A percentile compares a stretch with the other conserved stretches of the same genome.
phyloP scores from a whole-genome alignment of 2,113 vertebrate species.

The Falco punctatus region DNA sequence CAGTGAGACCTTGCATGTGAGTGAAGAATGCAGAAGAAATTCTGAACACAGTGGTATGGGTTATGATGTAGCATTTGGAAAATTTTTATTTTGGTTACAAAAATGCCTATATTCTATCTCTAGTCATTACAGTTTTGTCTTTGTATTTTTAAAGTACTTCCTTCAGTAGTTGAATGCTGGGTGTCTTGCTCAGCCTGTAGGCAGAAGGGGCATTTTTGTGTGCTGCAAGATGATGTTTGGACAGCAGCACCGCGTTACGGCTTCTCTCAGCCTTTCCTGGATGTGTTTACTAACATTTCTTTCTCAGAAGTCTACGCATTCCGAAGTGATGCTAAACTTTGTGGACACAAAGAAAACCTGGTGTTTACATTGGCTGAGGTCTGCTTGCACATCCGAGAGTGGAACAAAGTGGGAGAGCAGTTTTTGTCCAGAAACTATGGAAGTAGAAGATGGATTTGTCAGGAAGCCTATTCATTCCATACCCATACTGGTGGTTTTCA shows the following conservation, averaged over 20 bases:
- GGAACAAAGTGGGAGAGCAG: background rate
- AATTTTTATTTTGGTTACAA: background rate
- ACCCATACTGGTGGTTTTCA: background rate
- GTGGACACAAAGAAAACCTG: background rate
- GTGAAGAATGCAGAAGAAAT: background rate
- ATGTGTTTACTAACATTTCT: background rate
- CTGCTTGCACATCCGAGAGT: background rate
- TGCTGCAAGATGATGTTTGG: background rate
- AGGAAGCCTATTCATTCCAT: background rate
- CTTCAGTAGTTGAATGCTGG: background rate
- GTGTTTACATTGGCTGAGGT: background rate
- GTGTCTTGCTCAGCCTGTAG: background rate
- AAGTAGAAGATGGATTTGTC: background rate
- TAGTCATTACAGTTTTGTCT: background rate
- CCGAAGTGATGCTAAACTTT: background rate
- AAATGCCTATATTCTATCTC: background rate
- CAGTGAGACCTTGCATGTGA: background rate
- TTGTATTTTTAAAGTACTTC: background rate
- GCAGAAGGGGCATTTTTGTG: background rate
- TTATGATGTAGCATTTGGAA: background rate
- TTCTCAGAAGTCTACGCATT: background rate
- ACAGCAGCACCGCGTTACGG: background rate
- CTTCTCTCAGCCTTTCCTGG: background rate
- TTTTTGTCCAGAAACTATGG: background rate
- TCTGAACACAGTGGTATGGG: background rate